Conservation (phyloP, 2,888 invertebrate species). For the Trimorus sp. region DNA sequence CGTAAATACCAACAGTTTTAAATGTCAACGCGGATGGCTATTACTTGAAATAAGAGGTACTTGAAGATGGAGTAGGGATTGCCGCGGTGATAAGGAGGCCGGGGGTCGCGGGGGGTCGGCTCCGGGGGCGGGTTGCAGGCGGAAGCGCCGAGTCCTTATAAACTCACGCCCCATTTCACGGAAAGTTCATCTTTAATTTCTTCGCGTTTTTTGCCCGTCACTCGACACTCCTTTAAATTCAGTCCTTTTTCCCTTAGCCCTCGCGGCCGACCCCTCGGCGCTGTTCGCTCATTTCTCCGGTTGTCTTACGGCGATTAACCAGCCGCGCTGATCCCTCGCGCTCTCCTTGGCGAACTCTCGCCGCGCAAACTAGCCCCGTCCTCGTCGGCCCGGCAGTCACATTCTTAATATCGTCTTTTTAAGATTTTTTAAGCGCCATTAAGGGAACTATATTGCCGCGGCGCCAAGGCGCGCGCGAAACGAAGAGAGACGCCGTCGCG, state of each 20-base stretch:
- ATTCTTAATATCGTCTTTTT: constrained; percentile 81
- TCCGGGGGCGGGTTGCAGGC: constrained; percentile 25
- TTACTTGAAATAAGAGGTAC: constrained; percentile 66
- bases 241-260: constrained; percentile 70
- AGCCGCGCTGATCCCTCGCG: constrained; percentile 71
- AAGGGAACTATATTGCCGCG: constrained; percentile 81
- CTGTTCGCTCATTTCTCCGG: constrained; percentile 81
- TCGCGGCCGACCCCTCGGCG: constrained; percentile 71
- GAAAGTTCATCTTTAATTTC: constrained; percentile 82
- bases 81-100: constrained; percentile 60
- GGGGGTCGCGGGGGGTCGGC: constrained; percentile 22
- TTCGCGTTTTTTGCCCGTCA: constrained; percentile 78
- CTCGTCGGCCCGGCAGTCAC: constrained; percentile 77
- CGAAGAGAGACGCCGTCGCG: constrained; percentile 60
- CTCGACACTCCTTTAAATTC: constrained; percentile 77
- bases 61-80: constrained; percentile 62
- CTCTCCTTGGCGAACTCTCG: constrained; percentile 65
- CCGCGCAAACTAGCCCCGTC: constrained; percentile 66
- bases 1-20: constrained; percentile 65
- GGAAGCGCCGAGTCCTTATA: constrained; percentile 78
- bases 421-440: constrained; percentile 81
- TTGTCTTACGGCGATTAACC: constrained; percentile 82
- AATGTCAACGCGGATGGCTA: constrained; percentile 64
- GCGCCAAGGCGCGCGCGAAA: constrained; percentile 68
- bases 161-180: constrained; percentile 81